These are phyloP conservation scores for Eucera pruinosa DNA, from an alignment of 2,888 invertebrate species.

Conservation along the genomic window DNA sequence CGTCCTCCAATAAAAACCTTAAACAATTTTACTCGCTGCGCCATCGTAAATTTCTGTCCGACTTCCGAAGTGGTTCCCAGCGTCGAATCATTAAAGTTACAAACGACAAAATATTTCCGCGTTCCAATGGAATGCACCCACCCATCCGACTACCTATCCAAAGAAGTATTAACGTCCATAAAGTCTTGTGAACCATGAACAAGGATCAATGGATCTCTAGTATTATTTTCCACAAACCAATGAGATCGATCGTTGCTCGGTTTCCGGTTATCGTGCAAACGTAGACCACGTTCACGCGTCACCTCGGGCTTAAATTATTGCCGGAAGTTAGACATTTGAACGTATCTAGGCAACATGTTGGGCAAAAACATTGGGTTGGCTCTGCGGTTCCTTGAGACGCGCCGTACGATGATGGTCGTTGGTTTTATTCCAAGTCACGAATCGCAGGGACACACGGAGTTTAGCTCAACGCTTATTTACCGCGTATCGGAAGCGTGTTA, in stretches of 20 bases:
- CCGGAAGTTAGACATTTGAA: constrained; percentile 54
- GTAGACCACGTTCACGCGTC: constrained; percentile 48
- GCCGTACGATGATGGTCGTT: neutral
- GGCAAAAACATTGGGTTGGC: constrained; percentile 59
- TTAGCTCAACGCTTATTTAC: constrained; percentile 33
- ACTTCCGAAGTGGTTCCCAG: constrained; percentile 10
- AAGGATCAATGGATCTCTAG: constrained; percentile 10
- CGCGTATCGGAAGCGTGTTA: constrained; percentile 24
- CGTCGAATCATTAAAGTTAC: constrained; percentile 33
- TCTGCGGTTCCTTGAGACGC: constrained; percentile 4
- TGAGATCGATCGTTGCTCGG: constrained; percentile 32
- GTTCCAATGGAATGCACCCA: neutral
- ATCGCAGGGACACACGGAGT: constrained; percentile 34
- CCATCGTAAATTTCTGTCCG: constrained; percentile 23
- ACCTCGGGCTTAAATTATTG: constrained; percentile 52
- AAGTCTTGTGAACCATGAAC: constrained; percentile 6
- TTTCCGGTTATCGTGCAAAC: constrained; percentile 52
- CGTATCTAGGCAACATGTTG: constrained; percentile 67
- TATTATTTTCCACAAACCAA: constrained; percentile 25
- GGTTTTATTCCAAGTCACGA: constrained; percentile 53
- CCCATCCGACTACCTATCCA: neutral
- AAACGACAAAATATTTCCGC: constrained; percentile 42
- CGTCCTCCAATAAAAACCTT: neutral
- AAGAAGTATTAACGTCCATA: constrained; percentile 20
- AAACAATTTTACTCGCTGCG: neutral